phyloP scores from a whole-genome alignment of 2,888 invertebrate species.

The Acleris literana region DNA sequence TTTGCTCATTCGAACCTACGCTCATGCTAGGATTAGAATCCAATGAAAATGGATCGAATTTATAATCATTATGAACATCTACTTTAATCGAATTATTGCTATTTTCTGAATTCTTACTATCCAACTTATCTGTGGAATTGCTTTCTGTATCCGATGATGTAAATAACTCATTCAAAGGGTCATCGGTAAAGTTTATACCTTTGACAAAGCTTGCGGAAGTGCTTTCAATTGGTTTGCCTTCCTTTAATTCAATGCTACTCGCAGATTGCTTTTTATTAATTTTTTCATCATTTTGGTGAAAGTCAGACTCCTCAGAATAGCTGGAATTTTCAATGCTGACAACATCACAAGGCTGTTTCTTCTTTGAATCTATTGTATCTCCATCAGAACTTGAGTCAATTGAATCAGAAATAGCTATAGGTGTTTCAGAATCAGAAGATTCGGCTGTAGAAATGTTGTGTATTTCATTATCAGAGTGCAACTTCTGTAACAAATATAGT shows the following conservation, averaged over 20 bases:
- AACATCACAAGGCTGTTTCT: conserved; percentile 49
- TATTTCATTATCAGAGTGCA: conserved; percentile 61
- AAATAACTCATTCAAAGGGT: not conserved
- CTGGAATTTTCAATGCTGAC: conserved; percentile 78
- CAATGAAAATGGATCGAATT: no score
- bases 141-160: conserved; percentile 58
- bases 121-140: not conserved
- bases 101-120: not conserved
- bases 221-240: conserved; percentile 43
- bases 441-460: conserved; percentile 54
- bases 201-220: conserved; percentile 39
- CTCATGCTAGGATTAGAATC: no score
- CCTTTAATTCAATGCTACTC: conserved; percentile 36
- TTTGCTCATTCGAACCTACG: no score
- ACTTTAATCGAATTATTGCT: no score
- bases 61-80: no score
- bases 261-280: conserved; percentile 38
- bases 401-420: conserved; percentile 68
- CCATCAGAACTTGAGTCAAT: conserved; percentile 55
- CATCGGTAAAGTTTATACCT: conserved; percentile 8
- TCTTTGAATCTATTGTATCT: conserved; percentile 42
- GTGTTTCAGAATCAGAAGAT: conserved; percentile 63
- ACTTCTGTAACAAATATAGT: conserved; percentile 67
- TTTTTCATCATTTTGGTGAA: conserved; percentile 48
- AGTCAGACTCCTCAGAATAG: conserved; percentile 54